These are phyloP conservation scores for Parascotia fuliginaria DNA, from an alignment of 2,888 invertebrate genomes.

Conservation along the genomic window DNA sequence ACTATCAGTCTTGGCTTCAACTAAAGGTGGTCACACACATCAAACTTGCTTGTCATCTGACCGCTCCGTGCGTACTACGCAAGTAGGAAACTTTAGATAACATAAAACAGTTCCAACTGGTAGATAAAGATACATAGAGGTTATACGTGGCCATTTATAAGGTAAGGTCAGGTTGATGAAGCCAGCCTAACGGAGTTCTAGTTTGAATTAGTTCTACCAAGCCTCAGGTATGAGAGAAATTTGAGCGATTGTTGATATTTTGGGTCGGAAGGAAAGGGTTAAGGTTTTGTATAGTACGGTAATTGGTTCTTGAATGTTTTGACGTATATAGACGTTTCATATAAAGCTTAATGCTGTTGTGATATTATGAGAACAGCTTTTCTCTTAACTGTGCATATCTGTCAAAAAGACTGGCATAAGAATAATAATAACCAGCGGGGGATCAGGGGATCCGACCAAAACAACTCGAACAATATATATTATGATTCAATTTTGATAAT, in stretches of 20 bases:
- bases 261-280: conserved; percentile 1
- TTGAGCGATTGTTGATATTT: conserved; percentile 12
- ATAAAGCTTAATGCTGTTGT: no score
- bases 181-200: conserved; percentile 25
- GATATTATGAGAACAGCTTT: no score
- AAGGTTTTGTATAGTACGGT: background rate
- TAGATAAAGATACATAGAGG: conserved; percentile 58
- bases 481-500: no score
- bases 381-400: no score
- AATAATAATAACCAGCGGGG: no score
- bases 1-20: background rate
- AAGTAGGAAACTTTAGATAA: conserved; percentile 57
- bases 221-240: conserved; percentile 5
- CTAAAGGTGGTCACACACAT: background rate
- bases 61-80: conserved; percentile 27
- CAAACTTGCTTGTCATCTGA: conserved; percentile 1
- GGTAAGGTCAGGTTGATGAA: conserved; percentile 36
- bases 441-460: no score
- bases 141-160: conserved; percentile 55
- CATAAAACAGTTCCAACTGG: conserved; percentile 64
- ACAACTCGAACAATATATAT: no score
- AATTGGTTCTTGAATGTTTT: background rate
- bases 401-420: no score
- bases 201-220: conserved; percentile 33
- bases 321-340: background rate